These are phyloP conservation scores for Ferrisia virgata DNA, from an alignment of 2,888 invertebrate species.

Conservation along the genomic window DNA sequence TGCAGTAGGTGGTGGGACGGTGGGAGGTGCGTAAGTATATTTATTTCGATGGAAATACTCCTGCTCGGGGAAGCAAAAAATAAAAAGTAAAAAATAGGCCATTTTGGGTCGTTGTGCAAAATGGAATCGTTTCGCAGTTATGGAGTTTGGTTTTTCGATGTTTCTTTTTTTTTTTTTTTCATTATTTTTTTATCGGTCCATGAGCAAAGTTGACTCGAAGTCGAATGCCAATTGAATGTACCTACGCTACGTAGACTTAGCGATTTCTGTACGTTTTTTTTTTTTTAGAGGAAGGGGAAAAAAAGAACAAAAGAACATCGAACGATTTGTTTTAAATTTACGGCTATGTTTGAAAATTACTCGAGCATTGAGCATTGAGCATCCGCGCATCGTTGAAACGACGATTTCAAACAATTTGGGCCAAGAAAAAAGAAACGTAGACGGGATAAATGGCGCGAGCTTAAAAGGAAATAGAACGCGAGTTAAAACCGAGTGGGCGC, in stretches of 20 bases:
- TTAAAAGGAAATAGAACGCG: background rate
- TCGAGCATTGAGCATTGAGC: no score
- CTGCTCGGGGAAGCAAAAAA: background rate
- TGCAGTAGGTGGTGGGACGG: no score
- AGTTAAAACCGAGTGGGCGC: background rate
- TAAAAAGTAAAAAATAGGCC: background rate
- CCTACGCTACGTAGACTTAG: no score
- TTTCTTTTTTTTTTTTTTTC: background rate
- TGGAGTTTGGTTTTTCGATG: background rate
- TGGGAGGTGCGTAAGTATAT: no score
- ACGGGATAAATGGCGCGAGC: background rate
- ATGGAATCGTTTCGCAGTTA: background rate
- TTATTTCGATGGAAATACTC: background rate
- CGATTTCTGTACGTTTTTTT: background rate
- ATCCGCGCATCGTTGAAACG: no score
- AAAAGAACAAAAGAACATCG: background rate
- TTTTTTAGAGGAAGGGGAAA: background rate
- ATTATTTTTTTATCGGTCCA: background rate
- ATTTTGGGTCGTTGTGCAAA: background rate
- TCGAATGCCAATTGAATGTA: no score
- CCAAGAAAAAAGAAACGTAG: background rate
- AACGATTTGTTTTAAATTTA: background rate
- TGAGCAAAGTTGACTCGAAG: background rate
- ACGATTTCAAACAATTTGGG: background rate
- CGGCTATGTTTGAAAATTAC: background rate